A percentile compares a stretch with the other conserved stretches of the same genome.
These are phyloP conservation scores for Dione vanillae DNA, from an alignment of 2,888 invertebrate genomes.

Conservation along the genomic window DNA sequence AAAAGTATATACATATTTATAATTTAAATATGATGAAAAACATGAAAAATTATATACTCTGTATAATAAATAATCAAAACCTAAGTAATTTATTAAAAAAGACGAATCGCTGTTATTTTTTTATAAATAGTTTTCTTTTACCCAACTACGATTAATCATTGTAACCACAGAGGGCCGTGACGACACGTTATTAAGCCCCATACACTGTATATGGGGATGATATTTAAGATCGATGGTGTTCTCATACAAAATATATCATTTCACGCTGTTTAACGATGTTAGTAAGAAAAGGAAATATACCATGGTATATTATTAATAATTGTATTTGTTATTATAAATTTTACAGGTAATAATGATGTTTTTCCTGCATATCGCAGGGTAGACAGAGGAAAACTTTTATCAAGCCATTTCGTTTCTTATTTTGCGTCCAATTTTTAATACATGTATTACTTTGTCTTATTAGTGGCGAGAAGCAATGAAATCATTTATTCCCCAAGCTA, in stretches of 20 bases:
- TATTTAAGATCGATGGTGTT: slow-evolving; percentile 10
- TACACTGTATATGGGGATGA: not conserved
- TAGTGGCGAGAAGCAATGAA: too few species aligned
- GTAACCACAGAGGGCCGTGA: slow-evolving; percentile 1
- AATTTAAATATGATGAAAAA: not conserved
- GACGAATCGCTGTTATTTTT: not conserved
- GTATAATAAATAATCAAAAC: not conserved
- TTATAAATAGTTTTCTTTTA: slow-evolving; percentile 6
- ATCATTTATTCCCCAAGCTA: too few species aligned
- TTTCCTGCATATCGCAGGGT: too few species aligned
- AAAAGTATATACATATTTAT: too few species aligned
- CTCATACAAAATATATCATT: not conserved
- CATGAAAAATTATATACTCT: not conserved
- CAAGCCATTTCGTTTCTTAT: too few species aligned
- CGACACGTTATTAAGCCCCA: slow-evolving; percentile 12
- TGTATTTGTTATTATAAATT: too few species aligned
- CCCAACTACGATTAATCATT: slow-evolving; percentile 10
- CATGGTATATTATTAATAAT: too few species aligned
- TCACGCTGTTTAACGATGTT: not conserved
- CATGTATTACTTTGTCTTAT: too few species aligned
- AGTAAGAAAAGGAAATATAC: not conserved
- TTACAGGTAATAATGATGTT: too few species aligned
- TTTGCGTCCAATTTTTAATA: too few species aligned
- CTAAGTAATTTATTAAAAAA: slow-evolving; percentile 8
- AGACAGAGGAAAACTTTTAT: too few species aligned